These are phyloP conservation scores for Tipula lateralis DNA, from an alignment of 2,888 invertebrate species.

Conservation along the genomic window DNA sequence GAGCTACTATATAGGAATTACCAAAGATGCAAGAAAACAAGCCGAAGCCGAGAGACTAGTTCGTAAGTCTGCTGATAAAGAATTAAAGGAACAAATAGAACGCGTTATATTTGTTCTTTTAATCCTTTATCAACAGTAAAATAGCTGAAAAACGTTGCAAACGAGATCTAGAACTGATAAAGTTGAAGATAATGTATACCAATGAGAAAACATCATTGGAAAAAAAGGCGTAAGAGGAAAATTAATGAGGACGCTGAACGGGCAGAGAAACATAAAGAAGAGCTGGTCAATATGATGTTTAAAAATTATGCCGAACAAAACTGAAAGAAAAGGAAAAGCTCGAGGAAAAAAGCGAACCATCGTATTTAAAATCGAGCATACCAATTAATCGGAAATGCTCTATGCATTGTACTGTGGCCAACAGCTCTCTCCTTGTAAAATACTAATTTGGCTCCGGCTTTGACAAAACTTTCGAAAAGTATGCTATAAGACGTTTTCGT, in stretches of 20 bases:
- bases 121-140: conserved; percentile 40
- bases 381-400: conserved; percentile 39
- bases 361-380: conserved; percentile 42
- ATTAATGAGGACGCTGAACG: conserved; percentile 48
- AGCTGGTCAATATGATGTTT: neutral
- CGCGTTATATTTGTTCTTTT: conserved; percentile 43
- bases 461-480: no score
- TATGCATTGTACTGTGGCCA: no score
- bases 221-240: conserved; percentile 46
- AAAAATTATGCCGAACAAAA: conserved; percentile 44
- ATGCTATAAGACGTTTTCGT: no score
- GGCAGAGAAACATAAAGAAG: conserved; percentile 36
- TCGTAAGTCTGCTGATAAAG: conserved; percentile 40
- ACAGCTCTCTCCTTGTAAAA: no score
- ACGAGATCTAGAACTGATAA: conserved; percentile 43
- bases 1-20: conserved; percentile 41
- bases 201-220: conserved; percentile 49
- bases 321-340: conserved; percentile 47
- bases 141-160: conserved; percentile 42
- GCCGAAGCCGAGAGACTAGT: conserved; percentile 37
- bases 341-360: conserved; percentile 41
- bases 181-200: conserved; percentile 49
- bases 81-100: conserved; percentile 43
- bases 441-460: no score
- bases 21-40: conserved; percentile 40